Evolutionary conservation across 2,797 vertebrate genomes (phyloP).

Genomic region (Vipera ursinii): DNA sequence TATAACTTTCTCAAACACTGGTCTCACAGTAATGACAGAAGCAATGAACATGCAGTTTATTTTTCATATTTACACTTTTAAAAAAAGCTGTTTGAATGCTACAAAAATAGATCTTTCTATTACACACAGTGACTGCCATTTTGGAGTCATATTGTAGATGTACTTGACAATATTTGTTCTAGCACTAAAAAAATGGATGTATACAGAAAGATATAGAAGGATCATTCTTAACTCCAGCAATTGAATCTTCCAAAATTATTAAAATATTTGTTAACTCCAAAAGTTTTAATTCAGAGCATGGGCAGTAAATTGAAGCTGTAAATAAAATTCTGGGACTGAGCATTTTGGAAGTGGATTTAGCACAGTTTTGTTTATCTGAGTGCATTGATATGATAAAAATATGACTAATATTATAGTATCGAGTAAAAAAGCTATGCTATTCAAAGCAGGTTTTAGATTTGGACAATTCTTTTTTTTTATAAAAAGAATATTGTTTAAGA

Average conservation of each 20-base stretch:
- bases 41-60: not conserved
- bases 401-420: not conserved
- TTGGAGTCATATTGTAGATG: not conserved
- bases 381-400: not conserved
- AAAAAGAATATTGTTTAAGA: not conserved
- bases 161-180: not conserved
- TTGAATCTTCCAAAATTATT: not conserved
- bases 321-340: not conserved
- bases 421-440: not conserved
- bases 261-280: not conserved
- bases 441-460: not conserved
- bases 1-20: not conserved
- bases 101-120: not conserved
- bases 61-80: not conserved
- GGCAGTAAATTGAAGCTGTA: not conserved
- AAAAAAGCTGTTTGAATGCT: conserved; percentile 9
- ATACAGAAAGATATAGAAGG: not conserved
- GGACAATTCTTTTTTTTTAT: not conserved
- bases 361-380: not conserved
- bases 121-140: not conserved
- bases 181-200: not conserved
- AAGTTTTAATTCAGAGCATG: not conserved
- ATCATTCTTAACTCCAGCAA: not conserved
- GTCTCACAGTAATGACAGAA: not conserved
- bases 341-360: not conserved